phyloP scores from a whole-genome alignment of 2,888 invertebrate genomes.

The Rhorus exstirpatorius region DNA sequence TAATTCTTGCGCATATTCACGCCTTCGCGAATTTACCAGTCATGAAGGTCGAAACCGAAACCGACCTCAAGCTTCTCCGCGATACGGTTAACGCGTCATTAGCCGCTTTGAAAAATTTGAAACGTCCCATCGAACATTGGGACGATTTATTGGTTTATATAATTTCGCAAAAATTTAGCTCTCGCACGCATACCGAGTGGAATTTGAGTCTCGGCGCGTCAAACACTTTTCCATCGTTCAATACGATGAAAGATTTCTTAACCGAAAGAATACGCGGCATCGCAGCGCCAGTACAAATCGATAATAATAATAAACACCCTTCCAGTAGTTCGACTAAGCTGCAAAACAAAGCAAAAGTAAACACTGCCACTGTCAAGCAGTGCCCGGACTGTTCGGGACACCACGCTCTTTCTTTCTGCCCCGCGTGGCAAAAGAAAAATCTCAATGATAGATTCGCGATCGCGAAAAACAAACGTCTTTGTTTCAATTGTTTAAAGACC shows the following conservation, averaged over 20 bases:
- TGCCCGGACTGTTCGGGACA: conserved; percentile 21
- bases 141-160: conserved; percentile 41
- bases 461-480: conserved; percentile 18
- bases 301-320: background rate
- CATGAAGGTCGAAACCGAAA: conserved; percentile 13
- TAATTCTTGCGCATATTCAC: conserved; percentile 13
- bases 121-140: conserved; percentile 31
- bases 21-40: conserved; percentile 21
- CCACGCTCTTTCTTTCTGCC: conserved; percentile 18
- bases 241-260: background rate
- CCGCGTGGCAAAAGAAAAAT: conserved; percentile 1
- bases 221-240: background rate
- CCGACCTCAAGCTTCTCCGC: conserved; percentile 21
- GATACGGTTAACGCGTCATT: conserved; percentile 16
- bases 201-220: conserved; percentile 15
- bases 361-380: background rate
- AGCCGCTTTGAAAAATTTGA: conserved; percentile 30
- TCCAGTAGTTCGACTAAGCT: background rate
- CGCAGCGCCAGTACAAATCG: background rate
- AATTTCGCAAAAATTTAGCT: conserved; percentile 6
- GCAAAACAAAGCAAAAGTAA: conserved; percentile 17
- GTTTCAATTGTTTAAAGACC: conserved; percentile 59
- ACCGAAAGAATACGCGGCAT: conserved; percentile 15
- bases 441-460: conserved; percentile 4
- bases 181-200: conserved; percentile 27